These are phyloP conservation scores for Symphodus melops DNA, from an alignment of 2,113 vertebrate species.

Conservation along the genomic window DNA sequence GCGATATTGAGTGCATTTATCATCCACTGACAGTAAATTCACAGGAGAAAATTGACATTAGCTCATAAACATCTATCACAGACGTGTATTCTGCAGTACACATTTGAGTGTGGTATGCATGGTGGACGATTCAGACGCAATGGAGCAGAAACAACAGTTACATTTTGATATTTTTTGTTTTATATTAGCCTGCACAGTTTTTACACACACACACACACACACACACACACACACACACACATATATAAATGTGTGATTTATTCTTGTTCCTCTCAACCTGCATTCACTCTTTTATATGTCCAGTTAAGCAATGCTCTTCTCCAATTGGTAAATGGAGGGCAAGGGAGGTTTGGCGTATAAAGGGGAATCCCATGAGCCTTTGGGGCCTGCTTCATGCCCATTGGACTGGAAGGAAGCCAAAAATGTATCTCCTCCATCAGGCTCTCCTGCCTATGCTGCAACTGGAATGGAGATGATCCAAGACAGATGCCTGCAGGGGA, in stretches of 20 bases:
- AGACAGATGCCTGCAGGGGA: slow-evolving; percentile 66
- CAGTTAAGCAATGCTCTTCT: slow-evolving; percentile 70
- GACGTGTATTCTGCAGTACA: slow-evolving; percentile 46
- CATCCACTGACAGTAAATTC: slow-evolving; percentile 76
- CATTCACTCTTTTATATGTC: slow-evolving; percentile 60
- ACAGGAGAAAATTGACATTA: slow-evolving; percentile 74
- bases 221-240: no score
- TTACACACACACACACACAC: slow-evolving; percentile 6
- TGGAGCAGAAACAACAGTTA: slow-evolving; percentile 37
- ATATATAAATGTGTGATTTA: slow-evolving; percentile 51
- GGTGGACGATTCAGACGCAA: slow-evolving; percentile 60
- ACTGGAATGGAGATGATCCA: slow-evolving; percentile 67
- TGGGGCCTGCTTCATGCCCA: slow-evolving; percentile 71
- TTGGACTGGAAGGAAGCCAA: slow-evolving; percentile 73
- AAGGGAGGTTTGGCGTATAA: slow-evolving; percentile 46
- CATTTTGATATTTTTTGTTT: slow-evolving; percentile 42
- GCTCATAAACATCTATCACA: slow-evolving; percentile 78
- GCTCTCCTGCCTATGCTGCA: slow-evolving; percentile 5
- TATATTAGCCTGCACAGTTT: slow-evolving; percentile 15
- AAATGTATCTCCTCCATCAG: slow-evolving; percentile 50
- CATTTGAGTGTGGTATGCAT: slow-evolving; percentile 56
- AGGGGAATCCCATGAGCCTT: slow-evolving; percentile 68
- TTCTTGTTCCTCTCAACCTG: slow-evolving; percentile 16
- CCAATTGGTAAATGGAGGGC: slow-evolving; percentile 73
- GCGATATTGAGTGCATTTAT: slow-evolving; percentile 80